A percentile compares a stretch with the other conserved stretches of the same genome.
Evolutionary conservation across 2,797 vertebrate genomes (phyloP).

Genomic region (Glossophaga mutica): DNA sequence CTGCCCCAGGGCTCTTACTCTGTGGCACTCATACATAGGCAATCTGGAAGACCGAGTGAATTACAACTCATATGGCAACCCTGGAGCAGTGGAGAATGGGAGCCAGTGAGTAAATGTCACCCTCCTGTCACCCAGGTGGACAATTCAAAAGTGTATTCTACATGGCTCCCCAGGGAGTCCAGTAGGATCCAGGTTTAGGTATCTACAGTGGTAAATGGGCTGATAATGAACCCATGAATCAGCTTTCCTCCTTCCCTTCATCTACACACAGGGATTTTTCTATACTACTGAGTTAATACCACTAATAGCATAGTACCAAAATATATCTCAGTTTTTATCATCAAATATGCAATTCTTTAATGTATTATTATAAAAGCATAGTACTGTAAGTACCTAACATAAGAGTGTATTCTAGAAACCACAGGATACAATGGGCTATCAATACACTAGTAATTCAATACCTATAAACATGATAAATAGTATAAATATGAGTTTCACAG

Average conservation of each 20-base stretch:
- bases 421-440: background rate
- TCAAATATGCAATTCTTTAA: background rate
- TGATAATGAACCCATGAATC: background rate
- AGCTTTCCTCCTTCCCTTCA: background rate
- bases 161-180: background rate
- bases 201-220: background rate
- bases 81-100: background rate
- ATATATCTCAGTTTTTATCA: conserved; percentile 10
- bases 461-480: background rate
- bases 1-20: background rate
- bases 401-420: background rate
- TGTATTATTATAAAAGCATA: conserved; percentile 6
- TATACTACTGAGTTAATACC: background rate
- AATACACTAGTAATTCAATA: background rate
- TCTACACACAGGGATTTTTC: background rate
- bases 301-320: background rate
- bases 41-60: background rate
- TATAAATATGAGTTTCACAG: background rate
- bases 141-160: background rate
- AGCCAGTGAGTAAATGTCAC: background rate
- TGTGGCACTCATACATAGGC: background rate
- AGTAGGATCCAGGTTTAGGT: background rate
- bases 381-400: background rate
- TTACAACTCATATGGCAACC: background rate
- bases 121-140: background rate